Percentiles rank a stretch among this genome's conserved stretches.
phyloP scores from a whole-genome alignment of 2,888 invertebrate species.

The Acleris emargana region DNA sequence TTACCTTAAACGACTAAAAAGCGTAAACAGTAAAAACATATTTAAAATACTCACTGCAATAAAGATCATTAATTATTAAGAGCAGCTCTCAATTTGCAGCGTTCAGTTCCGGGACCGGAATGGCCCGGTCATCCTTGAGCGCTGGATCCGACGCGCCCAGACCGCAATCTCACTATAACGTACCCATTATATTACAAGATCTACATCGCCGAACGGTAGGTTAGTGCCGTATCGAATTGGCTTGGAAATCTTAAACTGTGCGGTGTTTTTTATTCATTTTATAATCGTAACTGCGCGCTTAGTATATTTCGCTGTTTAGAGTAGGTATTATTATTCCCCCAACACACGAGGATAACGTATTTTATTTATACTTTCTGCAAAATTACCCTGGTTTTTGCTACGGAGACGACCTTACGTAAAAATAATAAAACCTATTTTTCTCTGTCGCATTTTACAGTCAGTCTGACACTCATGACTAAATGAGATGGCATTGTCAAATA shows the following conservation, averaged over 20 bases:
- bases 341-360: neutral
- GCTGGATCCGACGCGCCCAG: constrained; percentile 36
- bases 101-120: constrained; percentile 35
- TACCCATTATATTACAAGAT: constrained; percentile 21
- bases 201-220: constrained; percentile 36
- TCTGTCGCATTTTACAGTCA: constrained; percentile 22
- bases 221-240: constrained; percentile 35
- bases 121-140: constrained; percentile 37
- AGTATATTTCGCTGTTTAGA: neutral
- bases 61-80: constrained; percentile 38
- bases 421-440: constrained; percentile 6
- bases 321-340: no score
- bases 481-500: constrained; percentile 30
- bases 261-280: constrained; percentile 17
- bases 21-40: constrained; percentile 16
- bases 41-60: constrained; percentile 27
- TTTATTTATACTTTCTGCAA: neutral
- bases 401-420: neutral
- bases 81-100: constrained; percentile 27
- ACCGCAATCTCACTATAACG: constrained; percentile 31
- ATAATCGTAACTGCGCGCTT: constrained; percentile 4
- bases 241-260: constrained; percentile 30
- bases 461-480: constrained; percentile 26
- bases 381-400: neutral
- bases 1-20: constrained; percentile 17